Evolutionary conservation across 1,140 invertebrate species (phyloP).

Genomic region (Drosophila ohnishii): DNA sequence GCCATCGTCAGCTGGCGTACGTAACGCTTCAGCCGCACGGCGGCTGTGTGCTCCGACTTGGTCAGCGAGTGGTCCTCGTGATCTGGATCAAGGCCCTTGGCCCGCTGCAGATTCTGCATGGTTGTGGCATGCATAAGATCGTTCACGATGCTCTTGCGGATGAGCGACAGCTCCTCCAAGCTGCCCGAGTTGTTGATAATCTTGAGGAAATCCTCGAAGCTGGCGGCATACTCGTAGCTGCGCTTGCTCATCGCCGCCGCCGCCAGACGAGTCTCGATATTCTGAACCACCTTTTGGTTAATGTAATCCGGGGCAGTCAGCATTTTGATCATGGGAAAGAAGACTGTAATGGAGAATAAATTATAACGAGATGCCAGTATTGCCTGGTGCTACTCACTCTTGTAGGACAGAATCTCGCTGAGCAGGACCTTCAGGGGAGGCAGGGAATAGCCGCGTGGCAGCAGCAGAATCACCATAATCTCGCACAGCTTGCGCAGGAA

Average conservation of each 20-base stretch:
- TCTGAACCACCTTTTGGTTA: constrained; percentile 93
- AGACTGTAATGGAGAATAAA: constrained; percentile 85
- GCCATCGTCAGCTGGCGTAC: constrained; percentile 93
- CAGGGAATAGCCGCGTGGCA: constrained; percentile 91
- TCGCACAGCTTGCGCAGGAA: constrained; percentile 93
- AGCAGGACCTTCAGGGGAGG: constrained; percentile 90
- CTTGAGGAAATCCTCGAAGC: constrained; percentile 94
- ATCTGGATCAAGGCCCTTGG: constrained; percentile 89
- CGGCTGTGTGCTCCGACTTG: constrained; percentile 89
- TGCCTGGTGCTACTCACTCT: constrained; percentile 85
- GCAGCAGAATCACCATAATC: constrained; percentile 90
- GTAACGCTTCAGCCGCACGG: constrained; percentile 89
- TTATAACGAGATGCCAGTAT: not conserved
- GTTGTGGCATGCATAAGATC: constrained; percentile 97
- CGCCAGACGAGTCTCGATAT: constrained; percentile 91
- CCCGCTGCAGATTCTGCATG: constrained; percentile 93
- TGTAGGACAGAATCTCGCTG: constrained; percentile 91
- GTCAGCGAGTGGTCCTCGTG: constrained; percentile 85
- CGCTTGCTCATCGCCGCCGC: constrained; percentile 90
- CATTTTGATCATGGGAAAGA: constrained; percentile 92
- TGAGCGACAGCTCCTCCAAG: constrained; percentile 92
- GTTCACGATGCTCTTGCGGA: constrained; percentile 92
- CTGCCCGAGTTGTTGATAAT: constrained; percentile 92
- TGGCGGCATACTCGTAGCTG: constrained; percentile 94
- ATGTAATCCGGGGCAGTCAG: constrained; percentile 95